Percentiles rank a stretch among this genome's conserved stretches.
These are phyloP conservation scores for Ommatoiulus sabulosus DNA, from an alignment of 2,888 invertebrate genomes.

Conservation along the genomic window DNA sequence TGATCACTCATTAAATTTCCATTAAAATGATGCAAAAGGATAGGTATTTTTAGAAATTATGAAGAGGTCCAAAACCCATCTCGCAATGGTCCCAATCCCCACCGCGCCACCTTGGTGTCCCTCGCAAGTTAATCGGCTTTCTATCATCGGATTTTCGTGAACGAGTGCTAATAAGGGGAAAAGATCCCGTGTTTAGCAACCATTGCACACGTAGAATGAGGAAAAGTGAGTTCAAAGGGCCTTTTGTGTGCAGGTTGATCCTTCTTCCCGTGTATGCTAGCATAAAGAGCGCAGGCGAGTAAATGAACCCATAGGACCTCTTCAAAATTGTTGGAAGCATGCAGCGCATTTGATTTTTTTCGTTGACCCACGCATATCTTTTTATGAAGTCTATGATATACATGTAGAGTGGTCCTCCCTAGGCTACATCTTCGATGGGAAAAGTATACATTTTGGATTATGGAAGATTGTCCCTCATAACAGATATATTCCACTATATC, in stretches of 20 bases:
- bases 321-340: not conserved
- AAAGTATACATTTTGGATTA: too few relatives aligned
- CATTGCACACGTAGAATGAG: constrained; percentile 9
- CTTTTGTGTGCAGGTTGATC: constrained; percentile 30
- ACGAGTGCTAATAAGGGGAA: constrained; percentile 43
- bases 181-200: constrained; percentile 11
- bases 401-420: not conserved
- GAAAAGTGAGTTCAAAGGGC: constrained; percentile 21
- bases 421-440: too few relatives aligned
- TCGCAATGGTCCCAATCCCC: constrained; percentile 4
- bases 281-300: not conserved
- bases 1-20: not conserved
- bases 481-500: too few relatives aligned
- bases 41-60: not conserved
- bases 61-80: not conserved
- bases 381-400: not conserved
- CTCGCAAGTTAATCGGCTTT: constrained; percentile 1
- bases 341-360: not conserved
- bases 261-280: not conserved
- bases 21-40: not conserved
- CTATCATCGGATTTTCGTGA: constrained; percentile 19
- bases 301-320: not conserved
- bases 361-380: not conserved
- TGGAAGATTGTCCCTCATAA: too few relatives aligned
- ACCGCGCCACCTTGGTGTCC: not conserved